Percentiles rank a stretch among this genome's conserved stretches.
phyloP scores from a whole-genome alignment of 2,113 vertebrate genomes.

The Crotalus horridus region DNA sequence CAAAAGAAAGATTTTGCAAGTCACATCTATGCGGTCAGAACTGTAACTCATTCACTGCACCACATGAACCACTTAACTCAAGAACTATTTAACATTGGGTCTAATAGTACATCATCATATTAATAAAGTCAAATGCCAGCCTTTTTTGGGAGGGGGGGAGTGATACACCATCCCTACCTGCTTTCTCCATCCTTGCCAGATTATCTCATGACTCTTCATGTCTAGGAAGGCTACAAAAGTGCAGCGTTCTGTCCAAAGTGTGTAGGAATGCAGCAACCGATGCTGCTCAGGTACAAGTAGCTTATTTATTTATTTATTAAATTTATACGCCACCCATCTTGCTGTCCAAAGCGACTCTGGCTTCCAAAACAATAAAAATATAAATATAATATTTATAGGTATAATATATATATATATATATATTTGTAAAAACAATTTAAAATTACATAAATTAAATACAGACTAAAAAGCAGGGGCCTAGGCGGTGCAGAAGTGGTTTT shows the following conservation, averaged over 20 bases:
- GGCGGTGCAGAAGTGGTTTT: no score
- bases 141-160: background rate
- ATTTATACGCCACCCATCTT: no score
- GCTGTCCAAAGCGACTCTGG: no score
- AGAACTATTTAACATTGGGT: background rate
- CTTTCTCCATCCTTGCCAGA: background rate
- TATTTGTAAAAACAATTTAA: no score
- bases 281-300: background rate
- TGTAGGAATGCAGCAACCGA: background rate
- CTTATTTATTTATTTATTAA: no score
- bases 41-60: background rate
- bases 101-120: background rate
- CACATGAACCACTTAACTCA: background rate
- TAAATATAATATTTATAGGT: no score
- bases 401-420: no score
- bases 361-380: no score
- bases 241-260: background rate
- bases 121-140: background rate
- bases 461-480: no score
- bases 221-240: background rate
- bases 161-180: background rate
- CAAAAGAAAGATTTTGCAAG: background rate
- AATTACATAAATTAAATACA: no score
- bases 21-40: background rate
- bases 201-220: background rate